A percentile compares a stretch with the other conserved stretches of the same genome.
phyloP scores from a whole-genome alignment of 2,113 vertebrate genomes.

The Sphaerodactylus townsendi region DNA sequence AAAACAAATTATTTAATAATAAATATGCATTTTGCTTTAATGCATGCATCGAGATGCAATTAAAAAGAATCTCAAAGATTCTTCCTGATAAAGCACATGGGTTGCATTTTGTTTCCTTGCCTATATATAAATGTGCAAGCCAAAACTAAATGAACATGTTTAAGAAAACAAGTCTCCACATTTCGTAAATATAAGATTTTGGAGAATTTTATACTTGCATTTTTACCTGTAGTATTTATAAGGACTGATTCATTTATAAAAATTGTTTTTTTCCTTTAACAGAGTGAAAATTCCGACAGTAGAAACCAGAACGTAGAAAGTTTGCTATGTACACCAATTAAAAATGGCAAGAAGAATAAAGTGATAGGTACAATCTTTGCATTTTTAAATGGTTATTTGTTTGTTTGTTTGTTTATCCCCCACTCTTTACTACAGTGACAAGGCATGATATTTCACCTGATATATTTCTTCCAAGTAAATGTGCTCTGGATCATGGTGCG shows the following conservation, averaged over 20 bases:
- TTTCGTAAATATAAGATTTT: neutral
- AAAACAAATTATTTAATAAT: no score
- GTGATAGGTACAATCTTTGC: conserved; percentile 87
- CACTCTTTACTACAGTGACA: no score
- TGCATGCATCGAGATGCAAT: no score
- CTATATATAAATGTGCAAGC: no score
- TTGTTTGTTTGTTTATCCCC: no score
- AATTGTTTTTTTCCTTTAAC: conserved; percentile 61
- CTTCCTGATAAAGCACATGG: no score
- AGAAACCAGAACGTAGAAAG: conserved; percentile 81
- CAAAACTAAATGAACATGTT: neutral
- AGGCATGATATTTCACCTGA: no score
- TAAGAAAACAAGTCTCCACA: neutral
- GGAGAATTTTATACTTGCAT: neutral
- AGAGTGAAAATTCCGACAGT: conserved; percentile 85
- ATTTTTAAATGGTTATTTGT: conserved; percentile 7
- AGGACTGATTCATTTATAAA: conserved; percentile 6
- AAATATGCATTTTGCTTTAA: no score
- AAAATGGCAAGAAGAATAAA: conserved; percentile 97
- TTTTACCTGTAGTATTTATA: neutral
- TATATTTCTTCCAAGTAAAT: neutral
- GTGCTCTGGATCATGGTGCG: neutral
- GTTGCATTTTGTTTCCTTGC: no score
- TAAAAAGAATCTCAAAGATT: no score
- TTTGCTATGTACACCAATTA: conserved; percentile 94